These are phyloP conservation scores for Pemphredon lugubris DNA, from an alignment of 2,888 invertebrate genomes.

Conservation along the genomic window DNA sequence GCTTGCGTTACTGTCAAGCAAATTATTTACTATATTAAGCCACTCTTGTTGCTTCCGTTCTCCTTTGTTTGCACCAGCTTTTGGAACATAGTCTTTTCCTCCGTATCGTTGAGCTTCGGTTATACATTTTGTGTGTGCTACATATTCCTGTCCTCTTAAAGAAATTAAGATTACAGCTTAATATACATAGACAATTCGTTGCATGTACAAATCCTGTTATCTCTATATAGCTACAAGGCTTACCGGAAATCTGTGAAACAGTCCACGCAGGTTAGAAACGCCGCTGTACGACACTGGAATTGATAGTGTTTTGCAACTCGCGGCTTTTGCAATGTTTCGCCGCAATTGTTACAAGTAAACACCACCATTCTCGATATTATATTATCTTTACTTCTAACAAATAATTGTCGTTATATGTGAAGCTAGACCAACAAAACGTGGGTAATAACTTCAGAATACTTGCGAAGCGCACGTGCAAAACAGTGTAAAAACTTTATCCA, in stretches of 20 bases:
- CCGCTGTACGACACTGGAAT: constrained; percentile 86
- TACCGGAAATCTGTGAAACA: constrained; percentile 94
- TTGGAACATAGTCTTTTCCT: constrained; percentile 89
- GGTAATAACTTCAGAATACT: background rate
- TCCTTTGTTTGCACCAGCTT: constrained; percentile 89
- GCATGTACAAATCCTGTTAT: background rate
- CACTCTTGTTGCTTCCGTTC: constrained; percentile 93
- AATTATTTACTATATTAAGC: constrained; percentile 87
- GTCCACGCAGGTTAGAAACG: constrained; percentile 94
- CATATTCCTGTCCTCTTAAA: constrained; percentile 86
- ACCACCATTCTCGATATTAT: constrained; percentile 90
- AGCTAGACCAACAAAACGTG: background rate
- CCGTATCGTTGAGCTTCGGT: constrained; percentile 93
- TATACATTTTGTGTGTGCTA: constrained; percentile 84
- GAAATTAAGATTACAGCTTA: constrained; percentile 37
- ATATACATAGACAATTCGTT: constrained; percentile 1
- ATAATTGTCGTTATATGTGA: no score
- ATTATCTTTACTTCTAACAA: background rate
- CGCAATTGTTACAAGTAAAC: constrained; percentile 96
- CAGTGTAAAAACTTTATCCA: no score
- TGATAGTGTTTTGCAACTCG: constrained; percentile 94
- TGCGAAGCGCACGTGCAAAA: background rate
- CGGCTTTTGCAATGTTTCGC: constrained; percentile 94
- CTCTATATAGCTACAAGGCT: constrained; percentile 72
- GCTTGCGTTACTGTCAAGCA: constrained; percentile 83